Evolutionary conservation across 2,888 invertebrate genomes (phyloP).

Genomic region (Therioaphis trifolii): DNA sequence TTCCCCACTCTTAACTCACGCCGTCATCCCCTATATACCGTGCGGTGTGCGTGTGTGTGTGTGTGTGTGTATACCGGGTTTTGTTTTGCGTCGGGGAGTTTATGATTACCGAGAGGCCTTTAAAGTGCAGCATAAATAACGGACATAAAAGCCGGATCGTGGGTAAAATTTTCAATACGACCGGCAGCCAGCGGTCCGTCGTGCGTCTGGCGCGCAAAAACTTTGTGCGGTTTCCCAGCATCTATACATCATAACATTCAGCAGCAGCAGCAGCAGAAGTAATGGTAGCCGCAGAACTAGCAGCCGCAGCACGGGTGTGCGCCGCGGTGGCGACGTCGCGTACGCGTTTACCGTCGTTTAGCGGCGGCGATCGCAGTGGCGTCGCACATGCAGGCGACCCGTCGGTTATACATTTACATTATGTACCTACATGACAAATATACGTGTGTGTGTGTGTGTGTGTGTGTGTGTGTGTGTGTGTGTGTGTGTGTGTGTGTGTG

Average conservation of each 20-base stretch:
- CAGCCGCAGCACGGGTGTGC: no score
- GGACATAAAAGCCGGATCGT: constrained; percentile 58
- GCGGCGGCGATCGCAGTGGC: neutral
- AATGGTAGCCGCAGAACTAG: no score
- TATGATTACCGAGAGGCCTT: constrained; percentile 58
- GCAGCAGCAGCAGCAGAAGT: no score
- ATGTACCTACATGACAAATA: no score
- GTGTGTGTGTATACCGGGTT: neutral
- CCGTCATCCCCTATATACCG: no score
- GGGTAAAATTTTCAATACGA: constrained; percentile 41
- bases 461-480: no score
- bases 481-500: no score
- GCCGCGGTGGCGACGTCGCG: neutral
- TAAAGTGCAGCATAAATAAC: constrained; percentile 60
- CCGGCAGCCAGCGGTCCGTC: neutral
- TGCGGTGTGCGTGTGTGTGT: no score
- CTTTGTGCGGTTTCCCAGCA: constrained; percentile 43
- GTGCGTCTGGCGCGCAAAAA: constrained; percentile 5
- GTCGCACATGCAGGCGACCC: no score
- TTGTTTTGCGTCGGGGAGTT: constrained; percentile 37
- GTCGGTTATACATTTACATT: no score
- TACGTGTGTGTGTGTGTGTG: no score
- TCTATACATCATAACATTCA: neutral
- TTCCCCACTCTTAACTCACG: neutral
- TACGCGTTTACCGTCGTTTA: neutral